Conservation (phyloP, 1,140 invertebrate species). For the Brachionus rotundiformis region DNA sequence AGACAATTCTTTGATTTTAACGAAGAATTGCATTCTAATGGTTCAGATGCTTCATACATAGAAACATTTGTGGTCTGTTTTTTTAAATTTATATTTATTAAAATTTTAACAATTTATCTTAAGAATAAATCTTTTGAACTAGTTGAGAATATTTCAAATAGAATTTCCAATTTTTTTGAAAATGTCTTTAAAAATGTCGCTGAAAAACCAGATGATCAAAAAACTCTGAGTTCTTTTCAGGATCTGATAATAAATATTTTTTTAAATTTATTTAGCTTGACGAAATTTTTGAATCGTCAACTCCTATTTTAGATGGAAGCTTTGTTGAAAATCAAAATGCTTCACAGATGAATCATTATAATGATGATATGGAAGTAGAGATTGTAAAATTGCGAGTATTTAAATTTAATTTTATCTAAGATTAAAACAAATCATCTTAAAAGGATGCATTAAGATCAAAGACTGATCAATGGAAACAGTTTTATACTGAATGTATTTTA, state of each 20-base stretch:
- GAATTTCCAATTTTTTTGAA: neutral
- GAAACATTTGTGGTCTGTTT: neutral
- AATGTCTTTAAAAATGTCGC: neutral
- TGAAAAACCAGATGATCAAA: neutral
- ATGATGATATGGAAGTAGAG: neutral
- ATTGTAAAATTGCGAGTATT: neutral
- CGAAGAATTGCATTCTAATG: neutral
- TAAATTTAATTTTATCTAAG: neutral
- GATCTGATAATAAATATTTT: neutral
- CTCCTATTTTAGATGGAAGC: too few species aligned
- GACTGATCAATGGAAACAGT: neutral
- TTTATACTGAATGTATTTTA: neutral
- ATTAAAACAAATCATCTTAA: neutral
- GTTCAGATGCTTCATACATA: neutral
- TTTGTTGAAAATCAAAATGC: too few species aligned
- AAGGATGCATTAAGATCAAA: neutral
- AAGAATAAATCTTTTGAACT: neutral
- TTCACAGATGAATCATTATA: too few species aligned
- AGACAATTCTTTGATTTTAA: neutral
- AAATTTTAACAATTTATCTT: neutral
- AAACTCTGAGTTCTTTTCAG: neutral
- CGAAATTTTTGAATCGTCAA: neutral
- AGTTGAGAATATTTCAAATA: neutral
- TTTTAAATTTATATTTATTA: neutral
- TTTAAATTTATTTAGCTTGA: slow-evolving; percentile 12